Conservation (phyloP, 2,113 vertebrate species). For the Monopterus albus region DNA sequence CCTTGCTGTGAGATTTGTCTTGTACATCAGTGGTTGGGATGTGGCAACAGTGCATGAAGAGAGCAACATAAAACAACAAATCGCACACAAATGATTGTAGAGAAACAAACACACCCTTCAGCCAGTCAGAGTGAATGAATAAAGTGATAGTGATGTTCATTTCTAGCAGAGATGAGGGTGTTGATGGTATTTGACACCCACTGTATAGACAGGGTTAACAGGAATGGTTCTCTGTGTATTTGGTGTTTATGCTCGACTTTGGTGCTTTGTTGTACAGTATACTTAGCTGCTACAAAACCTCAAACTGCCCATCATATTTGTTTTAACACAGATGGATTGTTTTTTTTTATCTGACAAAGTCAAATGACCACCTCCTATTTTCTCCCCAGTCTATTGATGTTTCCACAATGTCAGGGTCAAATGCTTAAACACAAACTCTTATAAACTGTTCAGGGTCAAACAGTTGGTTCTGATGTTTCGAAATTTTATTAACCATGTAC, state of each 20-base stretch:
- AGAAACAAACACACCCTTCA: slow-evolving; percentile 43
- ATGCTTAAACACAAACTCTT: neutral
- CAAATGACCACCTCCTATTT: slow-evolving; percentile 9
- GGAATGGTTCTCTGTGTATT: slow-evolving; percentile 13
- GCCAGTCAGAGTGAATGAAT: slow-evolving; percentile 30
- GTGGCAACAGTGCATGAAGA: slow-evolving; percentile 35
- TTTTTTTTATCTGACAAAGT: slow-evolving; percentile 25
- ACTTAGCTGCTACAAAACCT: slow-evolving; percentile 1
- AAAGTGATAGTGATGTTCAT: slow-evolving; percentile 29
- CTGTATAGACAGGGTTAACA: slow-evolving; percentile 6
- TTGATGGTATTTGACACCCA: slow-evolving; percentile 31
- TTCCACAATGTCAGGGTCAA: slow-evolving; percentile 24
- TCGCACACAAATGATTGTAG: slow-evolving; percentile 22
- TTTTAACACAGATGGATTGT: slow-evolving; percentile 29
- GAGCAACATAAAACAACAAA: slow-evolving; percentile 49
- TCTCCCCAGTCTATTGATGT: slow-evolving; percentile 8
- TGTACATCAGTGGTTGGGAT: slow-evolving; percentile 39
- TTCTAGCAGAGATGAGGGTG: slow-evolving; percentile 16
- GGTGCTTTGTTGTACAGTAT: neutral
- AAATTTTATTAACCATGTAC: neutral
- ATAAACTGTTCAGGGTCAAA: no score
- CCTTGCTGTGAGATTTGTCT: slow-evolving; percentile 32
- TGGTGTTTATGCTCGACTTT: neutral
- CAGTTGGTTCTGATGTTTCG: no score
- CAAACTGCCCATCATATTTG: neutral